Conservation (phyloP, 2,888 invertebrate genomes). For the Hemistola chrysoprasaria region DNA sequence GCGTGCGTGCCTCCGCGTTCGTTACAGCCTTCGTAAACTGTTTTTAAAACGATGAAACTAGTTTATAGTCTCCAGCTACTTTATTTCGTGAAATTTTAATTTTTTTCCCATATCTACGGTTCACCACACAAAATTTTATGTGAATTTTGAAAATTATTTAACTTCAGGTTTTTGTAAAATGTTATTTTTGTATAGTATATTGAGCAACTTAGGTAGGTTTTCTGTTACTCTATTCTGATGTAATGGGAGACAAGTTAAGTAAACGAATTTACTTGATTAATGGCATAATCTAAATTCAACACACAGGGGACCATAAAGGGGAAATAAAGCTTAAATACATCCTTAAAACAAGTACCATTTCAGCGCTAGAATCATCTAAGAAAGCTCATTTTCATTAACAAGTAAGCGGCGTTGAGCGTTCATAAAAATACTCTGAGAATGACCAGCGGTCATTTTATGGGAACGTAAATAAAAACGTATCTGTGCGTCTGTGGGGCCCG, state of each 20-base stretch:
- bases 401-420: constrained; percentile 28
- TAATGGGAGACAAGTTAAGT: no score
- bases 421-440: constrained; percentile 46
- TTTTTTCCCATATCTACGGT: constrained; percentile 4
- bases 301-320: no score
- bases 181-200: no score
- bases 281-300: no score
- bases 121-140: constrained; percentile 3
- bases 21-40: constrained; percentile 41
- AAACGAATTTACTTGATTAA: no score
- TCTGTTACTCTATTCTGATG: no score
- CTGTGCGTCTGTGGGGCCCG: constrained; percentile 58
- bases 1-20: constrained; percentile 51
- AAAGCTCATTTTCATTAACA: constrained; percentile 28
- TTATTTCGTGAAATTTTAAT: constrained; percentile 26
- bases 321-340: no score
- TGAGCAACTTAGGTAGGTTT: no score
- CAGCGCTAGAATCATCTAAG: not conserved
- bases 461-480: constrained; percentile 48
- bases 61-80: constrained; percentile 29
- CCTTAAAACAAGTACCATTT: not conserved
- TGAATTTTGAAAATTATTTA: no score
- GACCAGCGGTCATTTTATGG: constrained; percentile 52
- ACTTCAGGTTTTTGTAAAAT: no score
- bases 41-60: constrained; percentile 44